Percentiles rank a stretch among this genome's conserved stretches.
phyloP scores from a whole-genome alignment of 2,888 invertebrate species.

The Strigamia crassipes region DNA sequence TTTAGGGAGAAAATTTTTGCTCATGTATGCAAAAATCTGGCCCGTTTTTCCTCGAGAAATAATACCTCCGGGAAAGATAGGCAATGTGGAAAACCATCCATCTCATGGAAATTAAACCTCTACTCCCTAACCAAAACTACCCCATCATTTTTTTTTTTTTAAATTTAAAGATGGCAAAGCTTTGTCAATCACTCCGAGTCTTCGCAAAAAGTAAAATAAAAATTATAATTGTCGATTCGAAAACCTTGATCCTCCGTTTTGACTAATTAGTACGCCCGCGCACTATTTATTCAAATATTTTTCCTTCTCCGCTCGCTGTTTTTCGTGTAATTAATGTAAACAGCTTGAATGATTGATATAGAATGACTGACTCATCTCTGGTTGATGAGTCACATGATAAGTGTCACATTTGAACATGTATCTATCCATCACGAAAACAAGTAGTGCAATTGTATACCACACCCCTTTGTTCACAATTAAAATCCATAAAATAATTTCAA shows the following conservation, averaged over 20 bases:
- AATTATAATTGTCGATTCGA: neutral
- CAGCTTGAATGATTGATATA: neutral
- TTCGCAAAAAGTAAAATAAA: neutral
- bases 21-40: slow-evolving; percentile 47
- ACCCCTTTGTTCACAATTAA: slow-evolving; percentile 15
- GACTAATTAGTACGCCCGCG: no score
- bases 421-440: neutral
- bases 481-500: slow-evolving; percentile 16
- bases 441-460: neutral
- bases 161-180: slow-evolving; percentile 10
- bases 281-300: neutral
- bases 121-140: slow-evolving; percentile 25
- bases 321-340: neutral
- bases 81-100: slow-evolving; percentile 43
- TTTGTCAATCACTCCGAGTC: neutral
- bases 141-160: slow-evolving; percentile 14
- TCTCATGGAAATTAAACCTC: slow-evolving; percentile 43
- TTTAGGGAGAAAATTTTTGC: slow-evolving; percentile 46
- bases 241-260: no score
- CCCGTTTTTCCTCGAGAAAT: slow-evolving; percentile 45
- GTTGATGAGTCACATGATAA: slow-evolving; percentile 16
- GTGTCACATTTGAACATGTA: slow-evolving; percentile 1
- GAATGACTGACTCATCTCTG: neutral
- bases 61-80: slow-evolving; percentile 47
- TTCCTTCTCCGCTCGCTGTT: neutral